phyloP scores from a whole-genome alignment of 2,113 vertebrate species.

The Brienomyrus brachyistius region DNA sequence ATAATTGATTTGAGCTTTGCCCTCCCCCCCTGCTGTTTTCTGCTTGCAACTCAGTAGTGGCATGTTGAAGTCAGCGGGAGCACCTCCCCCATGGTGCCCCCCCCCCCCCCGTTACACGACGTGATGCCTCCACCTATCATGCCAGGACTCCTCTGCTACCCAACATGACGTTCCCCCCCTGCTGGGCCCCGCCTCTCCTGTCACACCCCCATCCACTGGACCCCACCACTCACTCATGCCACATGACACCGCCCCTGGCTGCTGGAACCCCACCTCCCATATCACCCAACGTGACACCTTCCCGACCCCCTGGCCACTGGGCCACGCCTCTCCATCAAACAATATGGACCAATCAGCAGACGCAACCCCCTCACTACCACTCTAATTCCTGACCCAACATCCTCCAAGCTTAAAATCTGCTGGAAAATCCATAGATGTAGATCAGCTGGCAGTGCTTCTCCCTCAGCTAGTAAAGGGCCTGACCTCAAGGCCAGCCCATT shows the following conservation, averaged over 20 bases:
- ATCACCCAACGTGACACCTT: neutral
- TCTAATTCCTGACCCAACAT: neutral
- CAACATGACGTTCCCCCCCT: neutral
- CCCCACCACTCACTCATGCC: neutral
- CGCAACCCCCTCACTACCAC: neutral
- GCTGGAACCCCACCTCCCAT: neutral
- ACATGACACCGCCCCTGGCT: neutral
- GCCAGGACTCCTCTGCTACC: neutral
- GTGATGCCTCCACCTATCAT: neutral
- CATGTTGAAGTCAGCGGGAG: neutral
- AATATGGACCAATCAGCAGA: neutral
- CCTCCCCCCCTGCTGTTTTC: neutral
- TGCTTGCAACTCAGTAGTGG: neutral
- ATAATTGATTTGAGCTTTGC: conserved; percentile 8
- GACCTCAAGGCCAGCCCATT: neutral
- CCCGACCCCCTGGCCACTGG: neutral
- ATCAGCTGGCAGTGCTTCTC: neutral
- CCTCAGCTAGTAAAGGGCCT: neutral
- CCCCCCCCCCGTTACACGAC: neutral
- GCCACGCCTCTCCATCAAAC: neutral
- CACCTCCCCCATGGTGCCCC: neutral
- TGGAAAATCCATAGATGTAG: neutral
- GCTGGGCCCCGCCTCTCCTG: neutral
- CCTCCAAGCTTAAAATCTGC: neutral
- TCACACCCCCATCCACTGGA: neutral